Conservation (phyloP, 2,888 invertebrate genomes). For the Diachrysia chrysitis region DNA sequence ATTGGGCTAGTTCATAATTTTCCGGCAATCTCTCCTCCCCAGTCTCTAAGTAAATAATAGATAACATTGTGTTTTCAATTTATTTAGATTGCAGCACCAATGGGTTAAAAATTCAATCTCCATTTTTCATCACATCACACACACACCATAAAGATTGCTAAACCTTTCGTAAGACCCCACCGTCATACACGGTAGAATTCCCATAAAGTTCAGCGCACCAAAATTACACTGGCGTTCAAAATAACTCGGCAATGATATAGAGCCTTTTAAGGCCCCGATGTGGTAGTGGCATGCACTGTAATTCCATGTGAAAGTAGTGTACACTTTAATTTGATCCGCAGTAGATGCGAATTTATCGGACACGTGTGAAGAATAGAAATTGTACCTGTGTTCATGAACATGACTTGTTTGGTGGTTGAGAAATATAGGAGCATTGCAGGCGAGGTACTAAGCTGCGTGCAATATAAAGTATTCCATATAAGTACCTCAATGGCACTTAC, state of each 20-base stretch:
- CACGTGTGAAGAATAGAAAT: constrained; percentile 68
- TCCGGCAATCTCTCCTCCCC: too few relatives aligned
- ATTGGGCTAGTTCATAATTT: too few relatives aligned
- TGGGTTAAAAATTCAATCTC: constrained; percentile 20
- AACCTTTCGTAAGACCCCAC: constrained; percentile 44
- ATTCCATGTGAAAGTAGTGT: constrained; percentile 62
- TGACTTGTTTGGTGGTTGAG: constrained; percentile 36
- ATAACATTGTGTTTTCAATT: neutral
- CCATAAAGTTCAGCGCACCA: constrained; percentile 58
- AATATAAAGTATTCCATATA: constrained; percentile 1
- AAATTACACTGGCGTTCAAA: constrained; percentile 67
- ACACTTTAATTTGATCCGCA: constrained; percentile 66
- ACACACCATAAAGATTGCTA: constrained; percentile 30
- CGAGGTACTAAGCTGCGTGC: constrained; percentile 11
- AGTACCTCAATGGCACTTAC: constrained; percentile 9
- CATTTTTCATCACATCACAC: constrained; percentile 29
- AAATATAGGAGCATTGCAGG: constrained; percentile 23
- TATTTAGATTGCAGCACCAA: constrained; percentile 3
- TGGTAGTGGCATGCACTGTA: constrained; percentile 56
- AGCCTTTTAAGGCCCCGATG: constrained; percentile 57
- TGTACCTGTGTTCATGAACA: constrained; percentile 45
- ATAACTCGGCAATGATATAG: constrained; percentile 66
- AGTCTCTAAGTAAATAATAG: neutral
- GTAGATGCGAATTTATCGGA: constrained; percentile 58
- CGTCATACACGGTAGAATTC: constrained; percentile 56